A percentile compares a stretch with the other conserved stretches of the same genome.
Evolutionary conservation across 2,113 vertebrate genomes (phyloP).

Genomic region (Cephalopholis sonnerati): DNA sequence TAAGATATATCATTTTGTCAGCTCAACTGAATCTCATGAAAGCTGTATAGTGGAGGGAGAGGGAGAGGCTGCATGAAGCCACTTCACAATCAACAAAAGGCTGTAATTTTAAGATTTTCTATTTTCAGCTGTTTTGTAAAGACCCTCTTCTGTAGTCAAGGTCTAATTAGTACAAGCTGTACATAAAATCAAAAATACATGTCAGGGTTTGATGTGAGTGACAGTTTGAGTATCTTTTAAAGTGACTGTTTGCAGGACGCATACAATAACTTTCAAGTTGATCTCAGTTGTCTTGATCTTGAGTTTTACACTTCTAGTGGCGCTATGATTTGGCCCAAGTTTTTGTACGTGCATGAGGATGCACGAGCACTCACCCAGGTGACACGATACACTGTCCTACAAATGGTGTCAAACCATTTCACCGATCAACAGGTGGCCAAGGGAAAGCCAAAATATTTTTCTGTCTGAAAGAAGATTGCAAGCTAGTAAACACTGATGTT

Average conservation of each 20-base stretch:
- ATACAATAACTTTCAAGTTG: not conserved
- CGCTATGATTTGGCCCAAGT: too few species aligned
- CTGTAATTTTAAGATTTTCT: not conserved
- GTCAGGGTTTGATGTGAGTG: not conserved
- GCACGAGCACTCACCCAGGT: not conserved
- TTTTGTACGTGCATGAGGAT: too few species aligned
- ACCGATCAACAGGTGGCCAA: not conserved
- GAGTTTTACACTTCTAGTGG: too few species aligned
- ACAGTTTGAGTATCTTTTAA: not conserved
- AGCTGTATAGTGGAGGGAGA: not conserved
- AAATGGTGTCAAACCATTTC: not conserved
- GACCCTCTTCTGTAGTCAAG: not conserved
- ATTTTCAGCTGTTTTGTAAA: not conserved
- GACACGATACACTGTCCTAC: too few species aligned
- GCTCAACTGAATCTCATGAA: not conserved
- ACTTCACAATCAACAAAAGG: not conserved
- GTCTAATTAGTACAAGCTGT: not conserved
- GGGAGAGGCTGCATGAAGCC: not conserved
- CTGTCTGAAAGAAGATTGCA: not conserved
- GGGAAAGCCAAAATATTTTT: not conserved
- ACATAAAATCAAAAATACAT: not conserved
- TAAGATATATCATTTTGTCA: conserved; percentile 22
- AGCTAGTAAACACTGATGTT: not conserved
- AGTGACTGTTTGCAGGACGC: too few species aligned
- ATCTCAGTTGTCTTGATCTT: too few species aligned